Base-by-base conservation (phyloP, 2,888 invertebrate species). In the Blastobasis lacticolella region DNA sequence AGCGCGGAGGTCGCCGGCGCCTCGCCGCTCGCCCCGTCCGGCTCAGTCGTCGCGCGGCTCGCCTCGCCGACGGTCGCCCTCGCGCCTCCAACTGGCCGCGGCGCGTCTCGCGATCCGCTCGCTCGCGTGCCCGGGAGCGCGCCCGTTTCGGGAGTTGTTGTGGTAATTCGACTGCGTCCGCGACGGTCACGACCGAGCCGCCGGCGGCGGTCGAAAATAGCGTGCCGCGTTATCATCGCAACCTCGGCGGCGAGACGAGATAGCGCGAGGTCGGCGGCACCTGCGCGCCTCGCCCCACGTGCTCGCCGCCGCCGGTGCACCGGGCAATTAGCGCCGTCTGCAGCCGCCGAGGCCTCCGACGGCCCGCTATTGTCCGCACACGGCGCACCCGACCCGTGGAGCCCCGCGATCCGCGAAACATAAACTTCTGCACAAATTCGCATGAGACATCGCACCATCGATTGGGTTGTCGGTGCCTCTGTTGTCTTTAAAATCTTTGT, bases 211-310 rank as follows among this genome's bases (percentile, higher is more conserved):
- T 81, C 77, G 59, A 71, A 84, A 84, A 84, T 84, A 86, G 81
- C 78, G 78, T 80, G 74, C 23, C 23, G 23, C 79, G 85, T 87
- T 87, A 87, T 87, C 87, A 85, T 71, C 74, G 76, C 78, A 82
- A 81, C 84, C 81, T 83, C 87, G 84, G 69, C 74, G 80, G 74
- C 81, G 82, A 80, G 81, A 81, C 83, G 77, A 82, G 84, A 81
- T 82, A 83, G 80, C 70, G 82, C 80, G 87, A 87, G 84, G 84
- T 83, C 84, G 82, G 70, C 81, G 83, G 80, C 85, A 85, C 86
- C 84, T 78, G 80, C 63, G 67, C 75, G 69, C 71, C 73, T 69
- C 75, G 67, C 72, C 72, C 79, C 81, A 82, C 81, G 84, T 84
- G 85, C 76, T 71, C 69, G 68, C 60, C 66, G 61, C 61, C 70